Evolutionary conservation across 1,140 invertebrate genomes (phyloP).

Genomic region (Drosophila mojavensis): DNA sequence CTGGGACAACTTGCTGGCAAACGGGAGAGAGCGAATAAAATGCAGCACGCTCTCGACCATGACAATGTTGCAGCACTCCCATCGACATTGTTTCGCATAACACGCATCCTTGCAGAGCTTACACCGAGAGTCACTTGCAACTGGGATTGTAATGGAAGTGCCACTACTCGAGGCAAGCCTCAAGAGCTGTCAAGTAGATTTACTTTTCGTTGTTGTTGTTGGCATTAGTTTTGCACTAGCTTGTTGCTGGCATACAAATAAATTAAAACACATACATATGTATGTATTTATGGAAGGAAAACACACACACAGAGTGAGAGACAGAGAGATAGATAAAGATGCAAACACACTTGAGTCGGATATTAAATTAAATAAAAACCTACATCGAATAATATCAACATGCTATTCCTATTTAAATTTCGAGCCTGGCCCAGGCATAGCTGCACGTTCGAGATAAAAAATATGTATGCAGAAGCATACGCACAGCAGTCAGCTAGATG

Average conservation of each 20-base stretch:
- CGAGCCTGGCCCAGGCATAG: slow-evolving; percentile 56
- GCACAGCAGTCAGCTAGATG: slow-evolving; percentile 11
- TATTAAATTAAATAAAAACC: slow-evolving; percentile 81
- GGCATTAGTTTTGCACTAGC: slow-evolving; percentile 28
- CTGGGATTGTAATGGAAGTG: slow-evolving; percentile 40
- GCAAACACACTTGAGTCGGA: slow-evolving; percentile 22
- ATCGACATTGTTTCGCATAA: slow-evolving; percentile 44
- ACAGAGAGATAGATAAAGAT: neutral
- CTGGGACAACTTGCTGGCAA: slow-evolving; percentile 11
- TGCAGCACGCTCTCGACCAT: slow-evolving; percentile 39
- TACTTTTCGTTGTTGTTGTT: slow-evolving; percentile 17
- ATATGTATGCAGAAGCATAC: slow-evolving; percentile 32
- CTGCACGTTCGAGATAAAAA: slow-evolving; percentile 76
- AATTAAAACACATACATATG: slow-evolving; percentile 69
- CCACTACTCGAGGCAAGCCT: slow-evolving; percentile 29
- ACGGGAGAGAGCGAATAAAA: slow-evolving; percentile 42
- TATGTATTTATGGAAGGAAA: slow-evolving; percentile 26
- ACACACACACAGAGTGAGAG: neutral
- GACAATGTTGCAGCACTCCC: slow-evolving; percentile 27
- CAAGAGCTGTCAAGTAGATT: slow-evolving; percentile 45
- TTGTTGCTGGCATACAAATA: slow-evolving; percentile 44
- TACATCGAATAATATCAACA: slow-evolving; percentile 78
- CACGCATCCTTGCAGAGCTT: slow-evolving; percentile 53
- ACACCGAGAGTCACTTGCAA: slow-evolving; percentile 46
- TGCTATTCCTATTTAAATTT: slow-evolving; percentile 81